Evolutionary conservation across 1,140 invertebrate species (phyloP), one percentile per base, ranked within the genome.

Genomic region (Magallana ariakensis): DNA sequence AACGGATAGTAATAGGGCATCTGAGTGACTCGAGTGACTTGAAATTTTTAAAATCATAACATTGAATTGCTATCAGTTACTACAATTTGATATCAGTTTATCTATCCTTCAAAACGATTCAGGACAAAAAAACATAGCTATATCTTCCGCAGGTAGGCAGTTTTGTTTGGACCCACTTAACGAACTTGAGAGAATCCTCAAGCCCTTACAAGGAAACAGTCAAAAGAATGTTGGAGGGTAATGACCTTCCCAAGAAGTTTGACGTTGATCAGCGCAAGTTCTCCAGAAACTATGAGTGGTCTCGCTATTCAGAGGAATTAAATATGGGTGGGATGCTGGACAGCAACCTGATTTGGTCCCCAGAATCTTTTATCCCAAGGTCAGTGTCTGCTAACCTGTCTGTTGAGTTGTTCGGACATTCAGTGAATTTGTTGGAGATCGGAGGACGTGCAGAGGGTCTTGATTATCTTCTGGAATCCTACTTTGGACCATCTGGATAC

Each of bases 101-200:
- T n/a, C n/a, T n/a, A n/a, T n/a, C n/a, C n/a, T 46, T 46, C 3
- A 46, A 46, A 2, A 5, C 3, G 1, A 46, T 46, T 46, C 33
- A 46, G 33, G 5, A 46, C 33, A 46, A 46, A 46, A 46, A 46
- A 46, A 46, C 2, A 46, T 5, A 46, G n/a, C n/a, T 46, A 5
- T 82, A 7, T 22, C 7, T 19, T 82, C 19, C 85, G 22, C 83
- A 93, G 89, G 98, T 98, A 83, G 97, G 98, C 8, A 98, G 98
- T 13, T 99, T 98, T 93, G 97, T 99, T 10, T 98, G 97, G 97
- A 98, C 97, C 75, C 97, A 99, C 94, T 94, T 99, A 60, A 97
- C 96, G 87, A 99, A 98, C 94, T 93, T 98, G 46, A 96, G 97
- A 81, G 97, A 97, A 89, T 98, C 97, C 0, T 97, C 97, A 0